Base-by-base conservation (phyloP, 2,888 invertebrate genomes). In the Melolontha melolontha region DNA sequence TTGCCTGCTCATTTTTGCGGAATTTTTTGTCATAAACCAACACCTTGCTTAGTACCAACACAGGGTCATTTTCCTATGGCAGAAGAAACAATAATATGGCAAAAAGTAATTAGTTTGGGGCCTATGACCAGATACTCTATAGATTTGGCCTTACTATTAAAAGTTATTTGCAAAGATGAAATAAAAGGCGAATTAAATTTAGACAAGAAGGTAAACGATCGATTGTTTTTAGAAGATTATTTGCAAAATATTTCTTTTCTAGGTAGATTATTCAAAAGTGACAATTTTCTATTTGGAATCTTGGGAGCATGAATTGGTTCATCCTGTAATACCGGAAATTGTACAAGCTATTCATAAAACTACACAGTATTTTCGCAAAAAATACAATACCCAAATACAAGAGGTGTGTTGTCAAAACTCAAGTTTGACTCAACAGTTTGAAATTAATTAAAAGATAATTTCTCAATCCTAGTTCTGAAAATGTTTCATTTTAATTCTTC, bases 1-100 rank as follows among this genome's bases (percentile, higher is more conserved):
- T 96, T 97, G 90, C 97, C 98, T 0, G 87, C 93, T 7, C 95
- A 92, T 81, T 97, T 97, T 83, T 97, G 96, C 81, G 97, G 97
- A 29, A 88, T 97, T 52, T 97, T 95, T 81, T 97, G 97, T 0
- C 96, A 98, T 83, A 97, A 97, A 81, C 94, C 96, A 0, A 89
- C 92, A 0, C 87, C 87, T 75, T 81, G 85, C 70, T 82, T 91
- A 12, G 93, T 97, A 0, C 92, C 95, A 1, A 93, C 92, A 78
- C 85, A 85, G 8, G 97, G 97, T 1, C 93, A 93, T 77, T 92
- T 14, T 54, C 65, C 65, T 7, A 54, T 34, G 2, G 39, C 54
- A 10, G 17, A 41, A 47, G 66, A 87, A 52, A 84, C 87, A 50
- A 85, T 88, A 29, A 86, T 86, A 5, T 92, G 91, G 85, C 86